phyloP scores from a whole-genome alignment of 2,113 vertebrate genomes.

The Sakesphorus luctuosus region DNA sequence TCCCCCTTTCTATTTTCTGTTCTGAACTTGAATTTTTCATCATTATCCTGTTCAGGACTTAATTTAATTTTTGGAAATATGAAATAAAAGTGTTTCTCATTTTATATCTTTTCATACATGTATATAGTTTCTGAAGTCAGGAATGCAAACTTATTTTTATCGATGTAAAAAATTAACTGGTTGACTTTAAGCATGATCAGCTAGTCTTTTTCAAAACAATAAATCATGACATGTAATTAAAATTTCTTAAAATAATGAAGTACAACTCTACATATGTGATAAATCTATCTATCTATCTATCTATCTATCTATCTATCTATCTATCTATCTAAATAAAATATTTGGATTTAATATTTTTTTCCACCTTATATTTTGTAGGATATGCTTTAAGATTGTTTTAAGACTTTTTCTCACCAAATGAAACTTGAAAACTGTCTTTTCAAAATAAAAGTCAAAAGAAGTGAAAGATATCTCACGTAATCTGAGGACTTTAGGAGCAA shows the following conservation, averaged over 20 bases:
- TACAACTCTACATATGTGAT: background rate
- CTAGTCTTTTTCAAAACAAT: background rate
- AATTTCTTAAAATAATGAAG: background rate
- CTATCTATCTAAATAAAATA: background rate
- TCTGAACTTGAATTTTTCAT: background rate
- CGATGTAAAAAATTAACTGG: background rate
- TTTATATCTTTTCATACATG: background rate
- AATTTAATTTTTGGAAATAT: background rate
- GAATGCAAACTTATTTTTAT: background rate
- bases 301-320: too few species aligned
- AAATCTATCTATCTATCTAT: background rate
- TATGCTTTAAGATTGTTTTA: background rate
- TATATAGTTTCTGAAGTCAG: background rate
- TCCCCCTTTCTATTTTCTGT: background rate
- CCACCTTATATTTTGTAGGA: background rate
- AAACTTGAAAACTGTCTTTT: background rate
- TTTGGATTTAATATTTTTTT: background rate
- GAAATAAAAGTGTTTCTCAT: background rate
- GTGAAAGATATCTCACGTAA: background rate
- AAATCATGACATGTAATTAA: background rate
- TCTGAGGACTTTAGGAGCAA: background rate
- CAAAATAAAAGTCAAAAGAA: background rate
- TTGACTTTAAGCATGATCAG: background rate
- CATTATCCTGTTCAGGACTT: background rate
- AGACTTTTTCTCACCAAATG: background rate